Evolutionary conservation across 2,888 invertebrate species (phyloP).

Genomic region (Drosophila glabriapex): DNA sequence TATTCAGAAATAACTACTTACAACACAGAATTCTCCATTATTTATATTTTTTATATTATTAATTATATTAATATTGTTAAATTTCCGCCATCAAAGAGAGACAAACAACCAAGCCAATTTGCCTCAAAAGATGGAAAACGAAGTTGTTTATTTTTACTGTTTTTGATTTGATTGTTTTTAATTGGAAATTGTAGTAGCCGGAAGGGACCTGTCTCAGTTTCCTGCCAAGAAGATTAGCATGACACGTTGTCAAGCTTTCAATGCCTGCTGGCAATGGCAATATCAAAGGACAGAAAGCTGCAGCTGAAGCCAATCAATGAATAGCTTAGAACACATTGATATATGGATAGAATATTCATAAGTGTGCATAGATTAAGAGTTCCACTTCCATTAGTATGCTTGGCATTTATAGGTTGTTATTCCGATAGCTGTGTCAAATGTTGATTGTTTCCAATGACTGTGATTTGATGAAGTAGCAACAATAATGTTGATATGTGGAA

Average conservation of each 20-base stretch:
- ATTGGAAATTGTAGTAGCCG: slow-evolving; percentile 19
- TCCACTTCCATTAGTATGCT: not conserved
- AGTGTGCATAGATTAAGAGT: not conserved
- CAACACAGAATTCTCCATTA: not conserved
- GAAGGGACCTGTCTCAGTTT: not conserved
- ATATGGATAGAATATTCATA: not conserved
- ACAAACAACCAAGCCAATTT: not conserved
- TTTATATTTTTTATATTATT: no score
- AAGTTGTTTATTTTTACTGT: not conserved
- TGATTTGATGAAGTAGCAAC: not conserved
- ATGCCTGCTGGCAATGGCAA: slow-evolving; percentile 2
- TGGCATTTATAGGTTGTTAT: slow-evolving; percentile 8
- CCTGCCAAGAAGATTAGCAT: slow-evolving; percentile 28
- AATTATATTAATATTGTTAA: not conserved
- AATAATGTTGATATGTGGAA: not conserved
- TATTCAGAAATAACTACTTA: not conserved
- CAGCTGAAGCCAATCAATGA: slow-evolving; percentile 34
- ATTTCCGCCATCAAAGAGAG: not conserved
- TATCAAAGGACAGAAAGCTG: slow-evolving; percentile 8
- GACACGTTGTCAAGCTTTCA: slow-evolving; percentile 22
- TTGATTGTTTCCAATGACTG: not conserved
- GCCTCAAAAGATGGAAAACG: not conserved
- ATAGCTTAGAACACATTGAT: not conserved
- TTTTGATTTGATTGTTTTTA: not conserved
- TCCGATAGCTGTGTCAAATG: not conserved